Base-by-base conservation (phyloP, 2,113 vertebrate species). In the Cheilinus undulatus region DNA sequence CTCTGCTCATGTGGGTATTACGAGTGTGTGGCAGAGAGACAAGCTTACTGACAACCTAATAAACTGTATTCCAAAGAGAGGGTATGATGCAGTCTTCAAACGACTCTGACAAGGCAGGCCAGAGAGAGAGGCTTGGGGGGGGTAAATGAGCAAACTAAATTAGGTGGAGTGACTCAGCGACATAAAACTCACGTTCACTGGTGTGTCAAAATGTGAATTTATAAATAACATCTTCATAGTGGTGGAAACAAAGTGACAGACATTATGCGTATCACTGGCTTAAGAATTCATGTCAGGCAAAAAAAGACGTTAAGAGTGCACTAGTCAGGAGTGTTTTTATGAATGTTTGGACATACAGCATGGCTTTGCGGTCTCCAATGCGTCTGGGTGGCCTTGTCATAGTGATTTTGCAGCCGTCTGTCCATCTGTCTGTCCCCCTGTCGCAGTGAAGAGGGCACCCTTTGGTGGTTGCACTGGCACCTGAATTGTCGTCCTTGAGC, bases 341-440 rank as follows among this genome's bases (percentile, higher is more conserved):
- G 11, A 7, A 17, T 52, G 30, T 57, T 30, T 45, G 40, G 58
- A 91, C 92, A 92, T 69, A 92, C 92, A 32, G 86, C 43, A 0
- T 86, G 86, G 73, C 36, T 70, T 1, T 73, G 77, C 5, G 85
- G 77, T 77, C 90, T 91, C 89, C 86, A 88, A 59, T 87, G 78
- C 0, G 92, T 93, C 84, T 93, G 92, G 19, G 92, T 93, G 70
- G 91, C 86, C 69, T 93, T 93, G 84, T 93, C 91, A 26, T 90
- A 77, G 8, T 77, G 86, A 64, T 75, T 85, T 19, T 79, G 87
- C 28, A 46, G 73, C 62, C 80, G 73, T 78, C 54, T 90, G 76
- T 91, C 89, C 23, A 27, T 50, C 67, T 81, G 88, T 61, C 82
- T 82, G 60, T 90, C 87, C 1, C 56, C 49, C 53, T 62, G 84